phyloP scores from a whole-genome alignment of 2,888 invertebrate species.

The Herminia tarsipennalis region DNA sequence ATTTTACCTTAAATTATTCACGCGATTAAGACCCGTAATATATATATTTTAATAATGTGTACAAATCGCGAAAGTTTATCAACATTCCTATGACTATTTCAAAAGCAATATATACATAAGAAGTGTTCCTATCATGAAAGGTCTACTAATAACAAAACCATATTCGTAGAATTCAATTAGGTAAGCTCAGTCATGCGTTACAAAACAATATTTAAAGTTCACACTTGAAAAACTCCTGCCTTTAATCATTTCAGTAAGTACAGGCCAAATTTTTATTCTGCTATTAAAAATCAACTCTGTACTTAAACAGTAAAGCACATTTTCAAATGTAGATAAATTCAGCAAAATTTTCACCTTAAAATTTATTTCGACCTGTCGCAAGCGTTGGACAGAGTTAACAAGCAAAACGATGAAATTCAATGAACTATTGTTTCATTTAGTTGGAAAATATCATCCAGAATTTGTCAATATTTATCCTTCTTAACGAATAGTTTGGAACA shows the following conservation, averaged over 20 bases:
- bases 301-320: background rate
- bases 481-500: too few relatives aligned
- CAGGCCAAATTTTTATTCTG: background rate
- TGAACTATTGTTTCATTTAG: conserved; percentile 8
- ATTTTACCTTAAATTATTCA: too few relatives aligned
- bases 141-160: background rate
- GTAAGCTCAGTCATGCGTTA: conserved; percentile 20
- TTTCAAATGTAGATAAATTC: background rate
- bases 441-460: background rate
- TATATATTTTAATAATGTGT: too few relatives aligned
- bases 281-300: background rate
- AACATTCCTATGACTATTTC: background rate
- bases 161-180: conserved; percentile 21
- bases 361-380: conserved; percentile 15
- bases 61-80: background rate
- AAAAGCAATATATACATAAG: too few relatives aligned
- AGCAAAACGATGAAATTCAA: conserved; percentile 7
- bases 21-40: too few relatives aligned
- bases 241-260: conserved; percentile 19
- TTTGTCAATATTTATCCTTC: background rate
- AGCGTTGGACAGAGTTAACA: conserved; percentile 11
- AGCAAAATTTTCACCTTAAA: background rate
- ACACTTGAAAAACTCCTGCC: conserved; percentile 32
- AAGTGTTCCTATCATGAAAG: too few relatives aligned
- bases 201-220: conserved; percentile 38